Base-by-base conservation (phyloP, 2,888 invertebrate species). In the Trichogramma evanescens region DNA sequence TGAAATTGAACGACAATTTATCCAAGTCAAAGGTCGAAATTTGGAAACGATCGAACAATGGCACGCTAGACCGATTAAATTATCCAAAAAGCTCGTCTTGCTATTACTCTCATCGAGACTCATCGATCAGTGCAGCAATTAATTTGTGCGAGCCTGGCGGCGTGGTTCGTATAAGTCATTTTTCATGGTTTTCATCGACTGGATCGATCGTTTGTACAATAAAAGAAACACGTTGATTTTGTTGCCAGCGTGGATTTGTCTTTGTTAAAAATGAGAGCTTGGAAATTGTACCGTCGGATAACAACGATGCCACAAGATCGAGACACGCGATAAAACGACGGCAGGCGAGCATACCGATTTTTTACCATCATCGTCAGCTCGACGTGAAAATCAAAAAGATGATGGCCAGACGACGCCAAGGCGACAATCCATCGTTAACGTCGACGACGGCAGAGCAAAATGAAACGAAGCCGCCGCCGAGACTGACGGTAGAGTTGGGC, bases 191-290 rank as follows among this genome's bases (percentile, higher is more conserved):
- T 48, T 3, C n/a, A 10, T 13, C 26, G 10, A 5, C 5, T 10
- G 10, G 10, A 10, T 6, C 10, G 5, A 13, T 48, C 46, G n/a
- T 9, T 46, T n/a, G 10, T 6, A 5, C 7, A 9, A 46, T 9
- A 6, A n/a, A n/a, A 10, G 10, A n/a, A 6, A 6, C 26, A 6
- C 48, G 10, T 48, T 5, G 4, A 10, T 43, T 54, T 54, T 8
- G 10, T 50, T n/a, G 39, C 6, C 53, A 89, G 88, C 85, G 84
- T 66, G 89, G 89, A 10, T 77, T 89, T 59, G 82, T 89, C 54
- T 82, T 89, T 64, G 77, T 85, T 55, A 83, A 86, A 63, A 86
- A 88, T 70, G 80, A 83, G 1, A 87, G 87, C 0, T 82, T 87
- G 63, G 89, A 89, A 78, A 85, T 89, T 56, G 84, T 84, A 26